Base-by-base conservation (phyloP, 1,140 invertebrate species). In the Drosophila kanapiae region DNA sequence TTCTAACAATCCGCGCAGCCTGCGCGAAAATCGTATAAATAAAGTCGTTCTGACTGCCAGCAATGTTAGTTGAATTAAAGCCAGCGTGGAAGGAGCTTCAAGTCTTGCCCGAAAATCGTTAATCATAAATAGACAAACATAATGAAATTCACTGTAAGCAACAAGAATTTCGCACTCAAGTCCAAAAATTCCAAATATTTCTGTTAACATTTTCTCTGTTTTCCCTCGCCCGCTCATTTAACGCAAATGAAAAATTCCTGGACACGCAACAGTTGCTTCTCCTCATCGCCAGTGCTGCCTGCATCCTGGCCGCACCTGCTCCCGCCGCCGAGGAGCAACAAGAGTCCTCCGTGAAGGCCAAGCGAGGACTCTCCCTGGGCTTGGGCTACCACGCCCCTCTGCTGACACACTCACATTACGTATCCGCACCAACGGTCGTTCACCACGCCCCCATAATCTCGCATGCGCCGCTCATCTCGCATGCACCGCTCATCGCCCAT, bases 321-420 rank as follows among this genome's bases (percentile, higher is more conserved):
- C 83, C 81, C 29, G 78, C 71, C 10, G 62, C 86, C 35, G 82
- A 75, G 62, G 56, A 79, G 49, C 71, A 71, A 16, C 70, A 87
- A 16, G 59, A 88, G 54, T 54, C 80, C 1, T 82, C 87, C 11
- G 69, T 64, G 18, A 92, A 92, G 82, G 65, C 76, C 10, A 92
- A 92, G 59, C 87, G 91, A 11, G 91, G 91, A 33, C 45, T 92
- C 33, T 48, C 80, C 1, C 54, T 92, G 8, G 87, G 91, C 0
- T 16, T 92, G 10, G 91, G 91, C 42, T 92, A 92, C 53, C 91
- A 92, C 70, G 82, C 91, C 40, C 91, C 91, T 23, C n/a, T 92
- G 45, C 27, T 92, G 18, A 82, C 91, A 29, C 80, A 81, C 33
- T 86, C 91, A 42, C 88, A 91, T 60, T 77, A 81, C 29, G 82